Conservation (phyloP, 2,797 vertebrate genomes). For the Pangasius macronema region DNA sequence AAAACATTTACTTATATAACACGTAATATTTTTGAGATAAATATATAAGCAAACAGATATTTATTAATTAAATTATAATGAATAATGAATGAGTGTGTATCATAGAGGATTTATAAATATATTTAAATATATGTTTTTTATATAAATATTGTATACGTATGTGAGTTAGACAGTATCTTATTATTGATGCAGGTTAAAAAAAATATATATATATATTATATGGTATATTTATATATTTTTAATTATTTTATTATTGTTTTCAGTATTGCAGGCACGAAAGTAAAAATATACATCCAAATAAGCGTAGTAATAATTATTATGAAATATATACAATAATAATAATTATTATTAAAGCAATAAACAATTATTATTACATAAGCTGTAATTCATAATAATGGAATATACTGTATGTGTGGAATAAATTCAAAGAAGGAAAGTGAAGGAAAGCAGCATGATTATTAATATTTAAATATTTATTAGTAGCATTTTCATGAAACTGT, state of each 20-base stretch:
- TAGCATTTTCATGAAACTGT: background rate
- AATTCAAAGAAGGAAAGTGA: background rate
- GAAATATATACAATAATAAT: background rate
- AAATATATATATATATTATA: background rate
- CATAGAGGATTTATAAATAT: background rate
- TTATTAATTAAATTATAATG: background rate
- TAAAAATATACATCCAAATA: background rate
- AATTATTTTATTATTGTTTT: background rate
- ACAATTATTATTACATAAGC: too few species aligned
- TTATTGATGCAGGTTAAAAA: background rate
- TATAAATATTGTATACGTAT: background rate
- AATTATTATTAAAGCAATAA: too few species aligned
- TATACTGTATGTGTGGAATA: background rate
- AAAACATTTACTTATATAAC: background rate
- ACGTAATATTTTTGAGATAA: background rate
- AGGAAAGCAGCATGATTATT: background rate
- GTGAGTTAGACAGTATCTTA: background rate
- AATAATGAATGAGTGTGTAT: background rate
- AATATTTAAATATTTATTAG: background rate
- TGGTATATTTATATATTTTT: background rate
- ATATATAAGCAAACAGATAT: background rate
- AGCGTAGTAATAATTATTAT: background rate
- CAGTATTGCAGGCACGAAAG: too few species aligned
- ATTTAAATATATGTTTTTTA: background rate
- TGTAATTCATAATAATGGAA: background rate